phyloP scores from a whole-genome alignment of 2,113 vertebrate genomes.

The Pseudolaguvia tuberculata region DNA sequence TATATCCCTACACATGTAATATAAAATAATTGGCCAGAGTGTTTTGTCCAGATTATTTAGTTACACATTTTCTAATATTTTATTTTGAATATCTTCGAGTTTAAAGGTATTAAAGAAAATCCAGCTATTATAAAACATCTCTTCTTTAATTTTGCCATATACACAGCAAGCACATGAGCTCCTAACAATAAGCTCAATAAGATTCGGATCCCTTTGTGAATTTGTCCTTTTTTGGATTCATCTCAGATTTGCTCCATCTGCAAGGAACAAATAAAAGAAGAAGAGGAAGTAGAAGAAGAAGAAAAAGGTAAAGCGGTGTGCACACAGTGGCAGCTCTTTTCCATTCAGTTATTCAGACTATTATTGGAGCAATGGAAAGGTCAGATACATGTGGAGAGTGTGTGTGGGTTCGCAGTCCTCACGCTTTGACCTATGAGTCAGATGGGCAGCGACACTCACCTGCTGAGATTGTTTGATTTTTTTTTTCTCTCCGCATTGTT shows the following conservation, averaged over 20 bases:
- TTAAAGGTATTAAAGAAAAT: no score
- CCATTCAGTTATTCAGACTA: slow-evolving; percentile 19
- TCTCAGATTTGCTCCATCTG: neutral
- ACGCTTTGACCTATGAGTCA: slow-evolving; percentile 39
- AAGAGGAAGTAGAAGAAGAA: neutral
- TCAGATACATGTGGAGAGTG: slow-evolving; percentile 33
- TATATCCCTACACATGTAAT: no score
- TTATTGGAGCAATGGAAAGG: slow-evolving; percentile 35
- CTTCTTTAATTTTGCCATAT: neutral
- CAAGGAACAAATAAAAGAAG: neutral
- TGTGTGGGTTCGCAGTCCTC: slow-evolving; percentile 32
- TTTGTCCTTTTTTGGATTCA: neutral
- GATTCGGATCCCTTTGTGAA: neutral
- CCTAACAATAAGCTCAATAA: neutral
- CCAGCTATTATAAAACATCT: no score
- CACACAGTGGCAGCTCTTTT: slow-evolving; percentile 15
- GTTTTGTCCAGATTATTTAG: no score
- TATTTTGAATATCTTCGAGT: no score
- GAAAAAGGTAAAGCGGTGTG: neutral
- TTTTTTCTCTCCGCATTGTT: neutral
- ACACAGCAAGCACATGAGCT: neutral
- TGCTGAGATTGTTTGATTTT: slow-evolving; percentile 33
- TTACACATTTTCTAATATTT: no score
- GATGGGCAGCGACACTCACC: slow-evolving; percentile 27
- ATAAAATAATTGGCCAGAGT: no score